Evolutionary conservation across 1,140 invertebrate genomes (phyloP).

Genomic region (Drosophila mauritiana): DNA sequence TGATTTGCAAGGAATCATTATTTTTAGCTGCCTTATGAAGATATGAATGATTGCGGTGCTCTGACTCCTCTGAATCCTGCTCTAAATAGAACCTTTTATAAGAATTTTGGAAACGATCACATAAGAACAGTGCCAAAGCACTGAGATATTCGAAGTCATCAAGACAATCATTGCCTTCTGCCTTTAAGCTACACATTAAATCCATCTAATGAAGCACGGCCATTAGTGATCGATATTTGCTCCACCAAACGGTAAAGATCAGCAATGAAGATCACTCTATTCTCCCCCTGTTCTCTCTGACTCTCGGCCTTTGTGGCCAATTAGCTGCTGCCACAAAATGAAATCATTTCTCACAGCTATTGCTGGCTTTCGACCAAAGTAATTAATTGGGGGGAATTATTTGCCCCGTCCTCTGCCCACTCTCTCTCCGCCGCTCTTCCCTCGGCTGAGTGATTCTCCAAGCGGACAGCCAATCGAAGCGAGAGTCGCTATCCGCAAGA

Average conservation of each 20-base stretch:
- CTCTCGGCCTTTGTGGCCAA: constrained; percentile 47
- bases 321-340: constrained; percentile 76
- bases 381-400: constrained; percentile 65
- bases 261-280: constrained; percentile 12
- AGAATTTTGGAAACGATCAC: neutral
- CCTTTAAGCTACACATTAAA: neutral
- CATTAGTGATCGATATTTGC: constrained; percentile 14
- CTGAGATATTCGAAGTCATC: neutral
- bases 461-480: constrained; percentile 63
- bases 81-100: neutral
- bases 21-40: no score
- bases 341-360: constrained; percentile 80
- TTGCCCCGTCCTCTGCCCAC: neutral
- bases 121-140: neutral
- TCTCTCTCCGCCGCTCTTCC: neutral
- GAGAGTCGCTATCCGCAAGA: constrained; percentile 11
- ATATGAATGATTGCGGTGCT: no score
- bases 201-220: neutral
- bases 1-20: neutral
- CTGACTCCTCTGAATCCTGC: no score
- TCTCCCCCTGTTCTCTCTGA: neutral
- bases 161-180: neutral
- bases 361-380: constrained; percentile 45
- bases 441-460: constrained; percentile 10
- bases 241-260: constrained; percentile 15